A percentile compares a stretch with the other conserved stretches of the same genome.
These are phyloP conservation scores for Babyrousa celebensis DNA, from an alignment of 2,797 vertebrate genomes.

Conservation along the genomic window DNA sequence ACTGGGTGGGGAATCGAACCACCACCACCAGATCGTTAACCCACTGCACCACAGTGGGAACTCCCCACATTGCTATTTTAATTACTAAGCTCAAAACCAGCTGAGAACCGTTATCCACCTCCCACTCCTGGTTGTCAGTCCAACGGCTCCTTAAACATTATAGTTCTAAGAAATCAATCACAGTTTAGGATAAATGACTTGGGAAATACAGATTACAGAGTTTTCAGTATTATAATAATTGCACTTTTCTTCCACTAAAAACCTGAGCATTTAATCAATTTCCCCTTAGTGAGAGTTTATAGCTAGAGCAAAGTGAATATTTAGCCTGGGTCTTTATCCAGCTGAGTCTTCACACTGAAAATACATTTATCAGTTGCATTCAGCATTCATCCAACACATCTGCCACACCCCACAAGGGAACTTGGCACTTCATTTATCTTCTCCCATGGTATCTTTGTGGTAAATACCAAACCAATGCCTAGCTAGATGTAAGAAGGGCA, in stretches of 20 bases:
- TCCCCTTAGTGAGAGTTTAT: background rate
- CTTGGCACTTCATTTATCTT: slow-evolving; percentile 14
- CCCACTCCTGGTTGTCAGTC: background rate
- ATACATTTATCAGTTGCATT: background rate
- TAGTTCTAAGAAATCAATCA: background rate
- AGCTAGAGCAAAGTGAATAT: background rate
- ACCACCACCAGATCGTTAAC: too few relatives aligned
- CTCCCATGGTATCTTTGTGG: background rate
- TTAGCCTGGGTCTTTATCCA: background rate
- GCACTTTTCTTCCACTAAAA: slow-evolving; percentile 43
- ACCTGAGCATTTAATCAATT: background rate
- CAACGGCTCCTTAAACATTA: slow-evolving; percentile 53
- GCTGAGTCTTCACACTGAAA: background rate
- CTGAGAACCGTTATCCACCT: background rate
- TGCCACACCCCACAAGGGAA: background rate
- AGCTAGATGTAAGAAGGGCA: background rate
- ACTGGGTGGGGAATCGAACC: too few relatives aligned
- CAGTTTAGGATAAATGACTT: background rate
- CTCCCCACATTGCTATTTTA: slow-evolving; percentile 5
- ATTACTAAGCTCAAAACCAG: slow-evolving; percentile 45
- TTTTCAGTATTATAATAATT: slow-evolving; percentile 43
- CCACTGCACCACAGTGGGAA: too few relatives aligned
- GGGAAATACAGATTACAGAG: background rate
- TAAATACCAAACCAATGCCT: slow-evolving; percentile 39
- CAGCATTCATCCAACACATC: background rate